These are phyloP conservation scores for Saxidomus purpurata DNA, from an alignment of 1,140 invertebrate genomes.

Conservation along the genomic window DNA sequence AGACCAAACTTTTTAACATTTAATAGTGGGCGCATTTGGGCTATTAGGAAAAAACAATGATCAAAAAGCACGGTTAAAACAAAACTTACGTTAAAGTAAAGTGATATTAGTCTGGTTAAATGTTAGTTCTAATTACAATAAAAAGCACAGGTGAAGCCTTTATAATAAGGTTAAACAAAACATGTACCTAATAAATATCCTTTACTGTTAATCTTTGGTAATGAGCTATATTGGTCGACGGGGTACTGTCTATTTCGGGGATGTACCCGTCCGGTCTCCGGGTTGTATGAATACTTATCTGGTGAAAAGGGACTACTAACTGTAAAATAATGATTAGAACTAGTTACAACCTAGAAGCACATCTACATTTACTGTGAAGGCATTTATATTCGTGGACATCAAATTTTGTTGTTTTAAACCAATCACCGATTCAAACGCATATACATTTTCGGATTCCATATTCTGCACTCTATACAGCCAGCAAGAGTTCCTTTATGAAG, in stretches of 20 bases:
- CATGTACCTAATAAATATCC: slow-evolving; percentile 68
- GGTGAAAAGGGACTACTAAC: slow-evolving; percentile 60
- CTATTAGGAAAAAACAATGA: background rate
- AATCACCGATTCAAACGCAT: too few relatives aligned
- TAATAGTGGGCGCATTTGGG: too few relatives aligned
- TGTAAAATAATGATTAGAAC: slow-evolving; percentile 37
- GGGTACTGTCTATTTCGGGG: slow-evolving; percentile 38
- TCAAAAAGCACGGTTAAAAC: background rate
- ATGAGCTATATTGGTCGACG: slow-evolving; percentile 20
- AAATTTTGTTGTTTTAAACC: too few relatives aligned
- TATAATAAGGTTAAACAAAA: slow-evolving; percentile 24
- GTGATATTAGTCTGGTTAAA: slow-evolving; percentile 19
- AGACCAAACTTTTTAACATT: too few relatives aligned
- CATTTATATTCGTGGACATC: too few relatives aligned
- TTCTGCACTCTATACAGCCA: too few relatives aligned
- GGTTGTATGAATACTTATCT: slow-evolving; percentile 65
- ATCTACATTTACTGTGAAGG: too few relatives aligned
- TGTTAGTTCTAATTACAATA: background rate
- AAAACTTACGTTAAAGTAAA: background rate
- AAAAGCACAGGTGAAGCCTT: background rate
- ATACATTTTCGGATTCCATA: too few relatives aligned
- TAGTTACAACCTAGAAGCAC: too few relatives aligned
- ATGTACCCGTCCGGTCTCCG: slow-evolving; percentile 58
- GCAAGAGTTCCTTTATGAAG: too few relatives aligned
- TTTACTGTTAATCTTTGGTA: slow-evolving; percentile 67